Percentiles rank a stretch among this genome's conserved stretches.
These are phyloP conservation scores for Hemibagrus wyckioides DNA, from an alignment of 2,113 vertebrate species.

Conservation along the genomic window DNA sequence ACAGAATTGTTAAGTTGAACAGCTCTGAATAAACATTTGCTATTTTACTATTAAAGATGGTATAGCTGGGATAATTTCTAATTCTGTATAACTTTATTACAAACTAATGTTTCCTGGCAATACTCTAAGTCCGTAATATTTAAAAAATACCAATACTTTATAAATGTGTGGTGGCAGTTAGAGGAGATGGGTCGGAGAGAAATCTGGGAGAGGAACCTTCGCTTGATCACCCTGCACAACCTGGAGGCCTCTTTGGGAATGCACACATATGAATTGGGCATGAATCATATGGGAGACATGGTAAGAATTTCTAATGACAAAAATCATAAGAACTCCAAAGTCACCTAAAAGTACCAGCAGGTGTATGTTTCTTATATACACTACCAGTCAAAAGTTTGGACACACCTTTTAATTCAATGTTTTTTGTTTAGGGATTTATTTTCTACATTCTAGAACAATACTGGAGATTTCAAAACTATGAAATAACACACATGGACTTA, in stretches of 20 bases:
- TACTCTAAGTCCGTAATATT: not conserved
- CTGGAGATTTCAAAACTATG: no score
- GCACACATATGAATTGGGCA: slow-evolving; percentile 80
- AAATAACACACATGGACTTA: no score
- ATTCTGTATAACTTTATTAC: not conserved
- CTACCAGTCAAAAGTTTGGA: no score
- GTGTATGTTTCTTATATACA: no score
- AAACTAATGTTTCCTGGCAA: not conserved
- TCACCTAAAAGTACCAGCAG: not conserved
- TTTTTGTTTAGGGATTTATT: no score
- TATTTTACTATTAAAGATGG: not conserved
- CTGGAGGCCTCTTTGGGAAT: slow-evolving; percentile 86
- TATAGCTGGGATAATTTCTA: not conserved
- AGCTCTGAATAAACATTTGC: not conserved
- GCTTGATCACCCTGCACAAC: slow-evolving; percentile 81
- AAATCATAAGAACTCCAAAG: not conserved
- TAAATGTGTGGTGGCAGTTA: slow-evolving; percentile 61
- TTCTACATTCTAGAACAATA: no score
- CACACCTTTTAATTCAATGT: no score
- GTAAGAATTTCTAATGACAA: slow-evolving; percentile 52
- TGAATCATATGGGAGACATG: slow-evolving; percentile 89
- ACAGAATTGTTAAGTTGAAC: not conserved
- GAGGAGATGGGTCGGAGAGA: slow-evolving; percentile 73
- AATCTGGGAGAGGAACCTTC: slow-evolving; percentile 86
- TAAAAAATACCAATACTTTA: not conserved